Evolutionary conservation across 1,140 invertebrate genomes (phyloP).

Genomic region (Metaphire vulgaris): DNA sequence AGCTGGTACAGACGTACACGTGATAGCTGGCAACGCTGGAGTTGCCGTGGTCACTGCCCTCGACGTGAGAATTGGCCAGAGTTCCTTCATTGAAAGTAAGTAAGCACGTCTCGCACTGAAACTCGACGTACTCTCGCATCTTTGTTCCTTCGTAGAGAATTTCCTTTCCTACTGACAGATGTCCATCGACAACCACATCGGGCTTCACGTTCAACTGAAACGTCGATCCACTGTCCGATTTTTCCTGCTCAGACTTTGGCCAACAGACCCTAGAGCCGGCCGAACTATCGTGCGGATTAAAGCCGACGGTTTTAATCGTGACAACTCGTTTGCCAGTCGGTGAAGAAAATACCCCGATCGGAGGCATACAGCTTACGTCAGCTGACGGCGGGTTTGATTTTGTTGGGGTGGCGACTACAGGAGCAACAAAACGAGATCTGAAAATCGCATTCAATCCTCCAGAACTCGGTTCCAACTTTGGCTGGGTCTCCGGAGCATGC

Average conservation of each 20-base stretch:
- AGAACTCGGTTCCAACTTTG: too few relatives aligned
- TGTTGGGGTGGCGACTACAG: too few relatives aligned
- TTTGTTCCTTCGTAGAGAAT: conserved; percentile 4
- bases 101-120: conserved; percentile 10
- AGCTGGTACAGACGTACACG: conserved; percentile 12
- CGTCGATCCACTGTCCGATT: background rate
- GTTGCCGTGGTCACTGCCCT: conserved; percentile 1
- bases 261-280: background rate
- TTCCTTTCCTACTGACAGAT: conserved; percentile 5
- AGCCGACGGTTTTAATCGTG: too few relatives aligned
- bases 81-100: background rate
- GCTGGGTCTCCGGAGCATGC: background rate
- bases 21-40: conserved; percentile 7
- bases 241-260: background rate
- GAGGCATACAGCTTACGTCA: background rate
- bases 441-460: too few relatives aligned
- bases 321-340: background rate
- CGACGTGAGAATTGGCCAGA: background rate
- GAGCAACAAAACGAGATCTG: too few relatives aligned
- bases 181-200: background rate
- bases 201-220: background rate
- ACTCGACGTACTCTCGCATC: conserved; percentile 15
- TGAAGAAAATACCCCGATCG: background rate
- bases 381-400: background rate
- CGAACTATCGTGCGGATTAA: background rate